Percentiles rank a stretch among this genome's conserved stretches.
phyloP scores from a whole-genome alignment of 2,797 vertebrate genomes.

The Hyperoplus immaculatus region DNA sequence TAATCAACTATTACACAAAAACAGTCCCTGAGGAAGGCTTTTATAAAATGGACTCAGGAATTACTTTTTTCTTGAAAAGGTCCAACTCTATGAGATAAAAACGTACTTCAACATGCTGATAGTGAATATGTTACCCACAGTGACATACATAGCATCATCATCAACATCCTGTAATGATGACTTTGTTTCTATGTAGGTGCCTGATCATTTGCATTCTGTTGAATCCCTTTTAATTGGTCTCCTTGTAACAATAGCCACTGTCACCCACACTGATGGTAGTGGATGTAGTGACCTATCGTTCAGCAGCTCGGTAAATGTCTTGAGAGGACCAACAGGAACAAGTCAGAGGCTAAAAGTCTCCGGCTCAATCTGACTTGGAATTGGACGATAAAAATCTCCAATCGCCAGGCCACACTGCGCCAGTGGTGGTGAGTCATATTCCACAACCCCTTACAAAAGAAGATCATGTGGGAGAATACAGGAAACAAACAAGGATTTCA shows the following conservation, averaged over 20 bases:
- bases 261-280: too few species aligned
- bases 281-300: neutral
- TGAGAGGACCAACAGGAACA: neutral
- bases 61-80: neutral
- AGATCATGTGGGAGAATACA: neutral
- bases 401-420: neutral
- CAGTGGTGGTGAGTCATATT: conserved; percentile 1
- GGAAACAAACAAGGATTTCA: neutral
- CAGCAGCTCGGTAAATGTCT: conserved; percentile 4
- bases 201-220: neutral
- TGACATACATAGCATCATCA: neutral
- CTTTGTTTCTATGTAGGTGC: neutral
- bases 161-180: neutral
- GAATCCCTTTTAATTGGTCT: neutral
- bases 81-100: neutral
- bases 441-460: neutral
- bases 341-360: neutral
- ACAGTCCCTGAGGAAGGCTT: conserved; percentile 1
- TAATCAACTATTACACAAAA: neutral
- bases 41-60: too few species aligned
- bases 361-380: neutral
- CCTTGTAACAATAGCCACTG: too few species aligned
- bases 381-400: neutral
- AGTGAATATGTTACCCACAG: neutral
- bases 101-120: neutral